These are phyloP conservation scores for Boloria selene DNA, from an alignment of 2,888 invertebrate species.

Conservation along the genomic window DNA sequence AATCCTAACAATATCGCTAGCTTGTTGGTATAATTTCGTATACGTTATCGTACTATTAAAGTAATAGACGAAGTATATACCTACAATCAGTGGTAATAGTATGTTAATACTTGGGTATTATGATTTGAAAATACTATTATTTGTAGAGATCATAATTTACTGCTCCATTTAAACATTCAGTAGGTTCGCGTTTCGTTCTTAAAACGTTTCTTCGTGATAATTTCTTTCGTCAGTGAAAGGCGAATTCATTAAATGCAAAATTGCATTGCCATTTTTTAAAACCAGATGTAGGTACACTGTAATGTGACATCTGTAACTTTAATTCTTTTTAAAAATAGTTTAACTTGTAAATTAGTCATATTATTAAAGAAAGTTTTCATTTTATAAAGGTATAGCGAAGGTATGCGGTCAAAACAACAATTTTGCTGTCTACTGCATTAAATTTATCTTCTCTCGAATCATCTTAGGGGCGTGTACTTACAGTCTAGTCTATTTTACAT, in stretches of 20 bases:
- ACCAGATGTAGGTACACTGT: constrained; percentile 2
- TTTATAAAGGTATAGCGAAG: constrained; percentile 61
- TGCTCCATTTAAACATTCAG: neutral
- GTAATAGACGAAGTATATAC: too few species aligned
- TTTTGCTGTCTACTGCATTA: constrained; percentile 77
- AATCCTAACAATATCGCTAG: too few species aligned
- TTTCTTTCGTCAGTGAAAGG: constrained; percentile 21
- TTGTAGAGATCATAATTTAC: neutral
- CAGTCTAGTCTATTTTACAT: constrained; percentile 71
- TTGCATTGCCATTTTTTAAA: constrained; percentile 4
- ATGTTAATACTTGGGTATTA: neutral
- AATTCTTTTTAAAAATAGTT: constrained; percentile 2
- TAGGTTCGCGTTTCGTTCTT: neutral
- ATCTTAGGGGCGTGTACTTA: constrained; percentile 79
- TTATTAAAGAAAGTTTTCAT: constrained; percentile 10
- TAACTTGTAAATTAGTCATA: neutral
- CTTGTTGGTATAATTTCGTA: too few species aligned
- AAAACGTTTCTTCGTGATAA: constrained; percentile 15
- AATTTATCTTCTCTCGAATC: constrained; percentile 77
- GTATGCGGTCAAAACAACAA: constrained; percentile 76
- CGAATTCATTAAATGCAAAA: constrained; percentile 14
- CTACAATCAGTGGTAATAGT: neutral
- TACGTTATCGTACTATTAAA: too few species aligned
- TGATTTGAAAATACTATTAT: neutral
- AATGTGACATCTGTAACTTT: constrained; percentile 6